Percentiles rank a stretch among this genome's conserved stretches.
These are phyloP conservation scores for Sparidentex hasta DNA, from an alignment of 2,797 vertebrate genomes.

Conservation along the genomic window DNA sequence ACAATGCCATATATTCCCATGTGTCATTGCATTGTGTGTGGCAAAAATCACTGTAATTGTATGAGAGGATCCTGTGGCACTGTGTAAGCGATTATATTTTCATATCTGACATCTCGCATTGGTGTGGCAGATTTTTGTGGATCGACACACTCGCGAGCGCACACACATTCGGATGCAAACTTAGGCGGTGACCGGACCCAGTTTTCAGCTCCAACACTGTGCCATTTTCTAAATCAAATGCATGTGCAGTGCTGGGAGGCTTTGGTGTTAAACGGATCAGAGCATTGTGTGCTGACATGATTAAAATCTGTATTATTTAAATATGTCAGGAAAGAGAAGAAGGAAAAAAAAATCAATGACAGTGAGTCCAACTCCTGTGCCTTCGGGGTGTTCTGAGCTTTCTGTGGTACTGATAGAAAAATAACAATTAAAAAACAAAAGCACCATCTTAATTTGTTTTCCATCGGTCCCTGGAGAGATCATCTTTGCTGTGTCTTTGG, in stretches of 20 bases:
- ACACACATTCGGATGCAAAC: conserved; percentile 44
- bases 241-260: conserved; percentile 89
- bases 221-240: conserved; percentile 90
- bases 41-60: background rate
- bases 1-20: background rate
- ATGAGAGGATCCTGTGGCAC: background rate
- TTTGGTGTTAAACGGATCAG: conserved; percentile 93
- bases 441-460: conserved; percentile 92
- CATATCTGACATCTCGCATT: background rate
- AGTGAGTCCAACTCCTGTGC: conserved; percentile 87
- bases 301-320: conserved; percentile 95
- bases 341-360: conserved; percentile 91
- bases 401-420: conserved; percentile 87
- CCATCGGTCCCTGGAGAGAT: conserved; percentile 89
- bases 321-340: conserved; percentile 85
- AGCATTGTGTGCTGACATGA: conserved; percentile 90
- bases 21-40: background rate
- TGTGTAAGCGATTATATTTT: background rate
- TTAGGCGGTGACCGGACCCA: conserved; percentile 86
- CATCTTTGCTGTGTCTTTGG: conserved; percentile 90
- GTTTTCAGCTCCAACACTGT: conserved; percentile 85
- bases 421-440: conserved; percentile 92
- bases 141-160: background rate
- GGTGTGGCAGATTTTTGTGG: background rate
- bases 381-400: conserved; percentile 85